These are phyloP conservation scores for Perca flavescens DNA, from an alignment of 2,113 vertebrate genomes.

Conservation along the genomic window DNA sequence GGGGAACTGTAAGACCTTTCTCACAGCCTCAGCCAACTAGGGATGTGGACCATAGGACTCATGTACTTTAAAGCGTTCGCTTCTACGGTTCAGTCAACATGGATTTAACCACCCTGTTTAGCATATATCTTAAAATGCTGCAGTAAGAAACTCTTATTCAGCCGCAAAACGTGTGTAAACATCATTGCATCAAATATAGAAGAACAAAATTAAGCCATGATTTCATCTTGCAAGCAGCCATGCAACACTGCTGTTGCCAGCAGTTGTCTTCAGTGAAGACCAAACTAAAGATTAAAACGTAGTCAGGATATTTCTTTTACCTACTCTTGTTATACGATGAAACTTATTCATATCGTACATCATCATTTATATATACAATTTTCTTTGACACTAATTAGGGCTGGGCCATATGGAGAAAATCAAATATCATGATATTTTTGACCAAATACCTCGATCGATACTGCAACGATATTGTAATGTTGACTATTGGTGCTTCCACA, in stretches of 20 bases:
- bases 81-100: background rate
- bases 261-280: background rate
- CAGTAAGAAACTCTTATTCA: background rate
- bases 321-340: background rate
- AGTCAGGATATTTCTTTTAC: background rate
- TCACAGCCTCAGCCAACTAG: constrained; percentile 12
- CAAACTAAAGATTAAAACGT: background rate
- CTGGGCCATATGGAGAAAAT: too few relatives aligned
- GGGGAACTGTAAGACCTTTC: background rate
- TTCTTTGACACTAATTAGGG: too few relatives aligned
- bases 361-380: too few relatives aligned
- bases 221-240: constrained; percentile 4
- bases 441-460: too few relatives aligned
- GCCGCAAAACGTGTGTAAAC: background rate
- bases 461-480: too few relatives aligned
- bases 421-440: too few relatives aligned
- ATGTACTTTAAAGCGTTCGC: background rate
- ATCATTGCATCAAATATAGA: background rate
- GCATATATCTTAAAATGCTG: background rate
- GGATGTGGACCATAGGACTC: background rate
- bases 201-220: constrained; percentile 17
- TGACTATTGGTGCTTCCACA: too few relatives aligned
- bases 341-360: too few relatives aligned
- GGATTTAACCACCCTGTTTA: background rate
- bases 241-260: background rate